These are phyloP conservation scores for Oegoconia quadripuncta DNA, from an alignment of 2,888 invertebrate genomes.

Conservation along the genomic window DNA sequence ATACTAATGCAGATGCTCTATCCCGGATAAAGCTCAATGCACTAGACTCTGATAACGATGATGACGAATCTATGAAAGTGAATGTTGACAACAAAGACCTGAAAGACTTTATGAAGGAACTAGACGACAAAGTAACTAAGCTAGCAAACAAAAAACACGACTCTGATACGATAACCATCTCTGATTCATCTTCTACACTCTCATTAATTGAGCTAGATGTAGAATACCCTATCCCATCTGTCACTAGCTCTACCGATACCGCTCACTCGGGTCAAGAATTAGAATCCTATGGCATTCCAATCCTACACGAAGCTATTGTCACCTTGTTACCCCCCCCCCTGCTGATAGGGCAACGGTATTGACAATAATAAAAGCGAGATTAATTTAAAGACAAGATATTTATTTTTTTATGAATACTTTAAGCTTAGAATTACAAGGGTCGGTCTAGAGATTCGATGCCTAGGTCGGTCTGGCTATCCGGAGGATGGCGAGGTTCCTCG, in stretches of 20 bases:
- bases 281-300: slow-evolving; percentile 8
- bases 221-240: neutral
- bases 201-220: neutral
- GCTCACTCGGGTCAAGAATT: slow-evolving; percentile 3
- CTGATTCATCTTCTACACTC: too few species aligned
- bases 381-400: too few species aligned
- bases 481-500: too few species aligned
- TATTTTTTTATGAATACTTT: too few species aligned
- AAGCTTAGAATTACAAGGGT: too few species aligned
- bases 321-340: too few species aligned
- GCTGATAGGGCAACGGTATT: too few species aligned
- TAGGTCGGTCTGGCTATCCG: too few species aligned
- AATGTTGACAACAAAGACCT: slow-evolving; percentile 8
- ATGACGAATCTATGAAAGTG: slow-evolving; percentile 9
- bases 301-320: slow-evolving; percentile 13
- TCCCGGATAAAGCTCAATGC: slow-evolving; percentile 9
- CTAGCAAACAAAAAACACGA: neutral
- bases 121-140: neutral
- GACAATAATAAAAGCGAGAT: too few species aligned
- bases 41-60: neutral
- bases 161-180: neutral
- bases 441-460: too few species aligned
- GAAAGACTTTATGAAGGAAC: neutral
- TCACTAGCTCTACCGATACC: neutral
- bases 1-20: slow-evolving; percentile 17